Base-by-base conservation (phyloP, 2,113 vertebrate species). In the Zosterops borbonicus region DNA sequence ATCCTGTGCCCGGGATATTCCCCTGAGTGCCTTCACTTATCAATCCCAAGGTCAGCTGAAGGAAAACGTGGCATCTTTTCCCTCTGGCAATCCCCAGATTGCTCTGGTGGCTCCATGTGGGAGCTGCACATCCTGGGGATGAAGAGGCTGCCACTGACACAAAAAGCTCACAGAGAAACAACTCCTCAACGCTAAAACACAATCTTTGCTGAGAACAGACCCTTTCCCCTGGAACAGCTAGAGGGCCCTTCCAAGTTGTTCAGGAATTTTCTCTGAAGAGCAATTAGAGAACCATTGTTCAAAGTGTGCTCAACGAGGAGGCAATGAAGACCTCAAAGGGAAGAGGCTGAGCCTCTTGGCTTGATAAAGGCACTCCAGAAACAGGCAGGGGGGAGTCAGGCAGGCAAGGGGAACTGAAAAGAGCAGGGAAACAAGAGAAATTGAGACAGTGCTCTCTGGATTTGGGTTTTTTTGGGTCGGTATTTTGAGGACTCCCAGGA, bases 241-340 rank as follows among this genome's bases (percentile, higher is more conserved):
- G 91, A 94, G 95, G 89, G 87, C 94, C 70, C 87, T 92, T 96
- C 87, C 91, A 89, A 69, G 74, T 80, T 80, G 74, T 65, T 96
- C 81, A 69, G 1, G 2, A 87, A 79, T 92, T 92, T 89, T 91
- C 91, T 96, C 96, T 95, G 84, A 96, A 97, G 94, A 95, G 91
- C 91, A 97, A 96, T 95, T 97, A 94, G 81, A 79, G 94, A 91
- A 82, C 60, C 50, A 47, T 89, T 97, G 96, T 95, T 95, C 91
- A 59, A 95, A 95, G 87, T 65, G 89, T 65, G 89, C 94, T 97
- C 91, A 42, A 92, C 62, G 12, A 91, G 80, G 74, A 91, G 89
- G 89, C 83, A 49, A 35, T 29, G 91, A 89, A 83, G 81, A 33
- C 89, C 93, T 94, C 69, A 77, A 87, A 94, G 84, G 74, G 83